Percentiles rank a stretch among this genome's conserved stretches.
Conservation (phyloP, 2,888 invertebrate species). For the Parnassius smintheus region DNA sequence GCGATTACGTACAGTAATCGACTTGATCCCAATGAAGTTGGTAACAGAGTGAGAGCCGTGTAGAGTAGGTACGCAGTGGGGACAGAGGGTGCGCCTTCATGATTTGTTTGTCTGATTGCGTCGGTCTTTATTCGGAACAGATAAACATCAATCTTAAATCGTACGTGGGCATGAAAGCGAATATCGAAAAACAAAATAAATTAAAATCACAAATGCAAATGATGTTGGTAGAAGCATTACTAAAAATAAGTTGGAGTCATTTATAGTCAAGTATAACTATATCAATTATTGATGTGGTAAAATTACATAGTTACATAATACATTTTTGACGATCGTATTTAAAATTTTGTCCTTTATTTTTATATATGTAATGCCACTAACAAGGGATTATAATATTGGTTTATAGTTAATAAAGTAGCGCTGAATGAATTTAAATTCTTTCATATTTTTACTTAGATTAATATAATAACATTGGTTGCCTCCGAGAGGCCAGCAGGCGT, state of each 20-base stretch:
- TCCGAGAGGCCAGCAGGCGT: slow-evolving; percentile 33
- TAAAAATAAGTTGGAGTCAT: neutral
- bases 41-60: slow-evolving; percentile 58
- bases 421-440: too few species aligned
- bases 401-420: too few species aligned
- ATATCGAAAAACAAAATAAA: slow-evolving; percentile 20
- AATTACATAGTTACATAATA: too few species aligned
- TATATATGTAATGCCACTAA: too few species aligned
- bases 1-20: slow-evolving; percentile 74
- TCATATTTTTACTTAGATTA: too few species aligned
- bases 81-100: slow-evolving; percentile 25
- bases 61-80: slow-evolving; percentile 41
- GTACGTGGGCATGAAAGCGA: slow-evolving; percentile 8
- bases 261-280: neutral
- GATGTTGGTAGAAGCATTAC: slow-evolving; percentile 4
- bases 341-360: too few species aligned
- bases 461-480: slow-evolving; percentile 3
- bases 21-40: slow-evolving; percentile 74
- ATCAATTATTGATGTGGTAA: too few species aligned
- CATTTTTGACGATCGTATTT: too few species aligned
- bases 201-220: slow-evolving; percentile 16
- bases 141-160: slow-evolving; percentile 12
- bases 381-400: too few species aligned
- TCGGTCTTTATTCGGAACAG: slow-evolving; percentile 15
- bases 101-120: slow-evolving; percentile 26